Evolutionary conservation across 2,888 invertebrate genomes (phyloP), one percentile per base, ranked within the genome.

Genomic region (Chrysolina oricalcia): DNA sequence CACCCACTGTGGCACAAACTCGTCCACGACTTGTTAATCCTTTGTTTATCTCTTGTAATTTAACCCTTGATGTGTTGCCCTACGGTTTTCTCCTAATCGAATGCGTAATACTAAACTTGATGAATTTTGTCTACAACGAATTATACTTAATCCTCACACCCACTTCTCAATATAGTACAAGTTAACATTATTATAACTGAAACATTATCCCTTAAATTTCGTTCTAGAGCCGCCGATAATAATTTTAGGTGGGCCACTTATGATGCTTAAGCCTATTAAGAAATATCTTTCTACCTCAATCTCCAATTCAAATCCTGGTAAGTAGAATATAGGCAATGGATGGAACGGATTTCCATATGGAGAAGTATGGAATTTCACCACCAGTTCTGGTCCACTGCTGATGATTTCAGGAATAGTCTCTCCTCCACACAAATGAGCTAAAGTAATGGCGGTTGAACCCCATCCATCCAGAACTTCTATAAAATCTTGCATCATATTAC

Each of bases 321-420:
- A 89, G 87, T 94, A 94, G 81, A 94, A 94, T 84, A 94, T 89
- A 10, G 94, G 95, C 13, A 94, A 92, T 1, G 94, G 94, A 88
- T 95, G 94, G 87, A 94, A 95, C 1, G 95, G 95, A 88, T 95
- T 95, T 87, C 95, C 95, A 86, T 92, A 95, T 0, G 95, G 94
- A 2, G 95, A 95, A 19, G 95, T 95, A 86, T 94, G 94, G 85
- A 96, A 95, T 88, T 94, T 94, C 64, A 96, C 90, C 68, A 95
- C 89, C 92, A 96, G 93, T 86, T 94, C 93, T 72, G 94, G 93
- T 10, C 94, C 94, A 83, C 94, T 93, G 85, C 94, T 94, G 82
- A 95, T 90, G 81, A 96, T 94, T 86, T 95, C 94, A 10, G 95
- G 95, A 0, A 96, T 93, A 0, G 93, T 93, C 85, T 96, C 96